Percentiles rank a stretch among this genome's conserved stretches.
Evolutionary conservation across 2,797 vertebrate species (phyloP).

Genomic region (Melanotaenia maccullochi): DNA sequence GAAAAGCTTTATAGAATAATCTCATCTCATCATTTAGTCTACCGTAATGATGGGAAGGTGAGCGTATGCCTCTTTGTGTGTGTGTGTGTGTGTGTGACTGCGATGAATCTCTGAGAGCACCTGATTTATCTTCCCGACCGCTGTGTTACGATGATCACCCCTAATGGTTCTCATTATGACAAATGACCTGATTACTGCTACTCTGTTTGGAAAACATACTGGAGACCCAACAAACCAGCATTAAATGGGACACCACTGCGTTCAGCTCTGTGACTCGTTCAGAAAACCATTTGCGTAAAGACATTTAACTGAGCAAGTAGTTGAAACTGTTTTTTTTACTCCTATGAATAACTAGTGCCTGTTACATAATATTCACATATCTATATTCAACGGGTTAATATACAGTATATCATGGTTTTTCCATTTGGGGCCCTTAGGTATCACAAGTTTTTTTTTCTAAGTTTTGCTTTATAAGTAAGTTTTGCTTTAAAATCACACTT

Average conservation of each 20-base stretch:
- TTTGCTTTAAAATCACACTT: conserved; percentile 5
- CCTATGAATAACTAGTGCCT: conserved; percentile 17
- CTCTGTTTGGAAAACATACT: conserved; percentile 76
- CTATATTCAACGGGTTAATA: not conserved
- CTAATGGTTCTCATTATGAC: conserved; percentile 83
- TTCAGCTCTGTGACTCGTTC: conserved; percentile 63
- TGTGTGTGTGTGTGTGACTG: conserved; percentile 54
- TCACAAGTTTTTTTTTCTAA: not conserved
- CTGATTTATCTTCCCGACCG: conserved; percentile 77
- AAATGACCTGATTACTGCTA: conserved; percentile 85
- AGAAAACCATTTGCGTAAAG: conserved; percentile 41
- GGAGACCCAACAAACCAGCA: conserved; percentile 74
- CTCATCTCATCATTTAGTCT: conserved; percentile 30
- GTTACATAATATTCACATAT: not conserved
- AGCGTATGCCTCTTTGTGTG: conserved; percentile 8
- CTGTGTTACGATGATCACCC: conserved; percentile 76
- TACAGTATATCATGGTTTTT: not conserved
- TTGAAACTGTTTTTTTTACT: conserved; percentile 15
- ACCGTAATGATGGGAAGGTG: conserved; percentile 26
- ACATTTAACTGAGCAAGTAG: conserved; percentile 25
- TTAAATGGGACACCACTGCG: conserved; percentile 64
- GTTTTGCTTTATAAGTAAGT: not conserved
- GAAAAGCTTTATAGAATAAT: not conserved
- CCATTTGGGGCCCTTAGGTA: not conserved
- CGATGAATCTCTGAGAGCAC: conserved; percentile 66